These are phyloP conservation scores for Littorina saxatilis DNA, from an alignment of 1,140 invertebrate species.

Conservation along the genomic window DNA sequence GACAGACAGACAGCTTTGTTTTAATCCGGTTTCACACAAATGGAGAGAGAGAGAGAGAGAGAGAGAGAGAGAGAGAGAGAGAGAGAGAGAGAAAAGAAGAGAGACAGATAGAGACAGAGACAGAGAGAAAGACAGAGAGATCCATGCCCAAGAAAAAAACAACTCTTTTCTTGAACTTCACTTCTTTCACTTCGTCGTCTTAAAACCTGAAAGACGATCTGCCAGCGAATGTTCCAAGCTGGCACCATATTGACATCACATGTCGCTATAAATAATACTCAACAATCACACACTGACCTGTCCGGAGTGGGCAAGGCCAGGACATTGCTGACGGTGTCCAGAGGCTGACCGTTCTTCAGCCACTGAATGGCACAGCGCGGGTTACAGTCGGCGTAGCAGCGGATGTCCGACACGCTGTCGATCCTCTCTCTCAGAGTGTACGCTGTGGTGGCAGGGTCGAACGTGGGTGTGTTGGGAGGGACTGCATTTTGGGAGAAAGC, in stretches of 20 bases:
- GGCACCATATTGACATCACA: too few species aligned
- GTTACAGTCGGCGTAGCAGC: constrained; percentile 37
- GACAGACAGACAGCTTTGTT: neutral
- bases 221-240: too few species aligned
- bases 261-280: too few species aligned
- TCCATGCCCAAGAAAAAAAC: neutral
- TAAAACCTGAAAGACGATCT: too few species aligned
- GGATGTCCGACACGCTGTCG: constrained; percentile 36
- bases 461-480: constrained; percentile 24
- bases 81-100: neutral
- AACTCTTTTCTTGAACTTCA: too few species aligned
- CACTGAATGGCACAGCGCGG: constrained; percentile 32
- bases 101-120: too few species aligned
- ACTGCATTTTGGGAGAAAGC: neutral
- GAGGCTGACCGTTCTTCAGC: constrained; percentile 18
- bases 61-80: too few species aligned
- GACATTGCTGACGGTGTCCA: constrained; percentile 11
- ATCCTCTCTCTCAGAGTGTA: constrained; percentile 29
- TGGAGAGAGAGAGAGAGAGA: too few species aligned
- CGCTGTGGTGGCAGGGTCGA: constrained; percentile 20
- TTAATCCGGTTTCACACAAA: neutral
- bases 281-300: too few species aligned
- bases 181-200: too few species aligned
- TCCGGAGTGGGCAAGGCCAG: constrained; percentile 19
- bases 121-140: too few species aligned